phyloP scores from a whole-genome alignment of 2,797 vertebrate genomes.

The Pantherophis alleghaniensis region DNA sequence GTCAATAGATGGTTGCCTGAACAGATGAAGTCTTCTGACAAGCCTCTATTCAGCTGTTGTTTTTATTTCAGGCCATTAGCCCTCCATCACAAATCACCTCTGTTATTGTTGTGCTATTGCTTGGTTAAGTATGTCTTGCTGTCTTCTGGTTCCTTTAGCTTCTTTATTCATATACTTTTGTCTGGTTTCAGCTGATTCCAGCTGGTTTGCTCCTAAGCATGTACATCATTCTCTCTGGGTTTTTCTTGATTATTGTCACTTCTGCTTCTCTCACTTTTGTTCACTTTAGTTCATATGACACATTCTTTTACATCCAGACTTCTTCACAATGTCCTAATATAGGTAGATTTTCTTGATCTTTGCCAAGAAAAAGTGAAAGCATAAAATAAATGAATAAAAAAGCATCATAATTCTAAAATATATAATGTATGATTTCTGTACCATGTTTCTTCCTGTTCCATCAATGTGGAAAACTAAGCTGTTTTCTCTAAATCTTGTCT shows the following conservation, averaged over 20 bases:
- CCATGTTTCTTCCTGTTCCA: background rate
- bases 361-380: background rate
- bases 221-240: background rate
- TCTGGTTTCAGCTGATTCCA: background rate
- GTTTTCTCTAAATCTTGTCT: background rate
- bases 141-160: background rate
- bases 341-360: background rate
- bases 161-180: background rate
- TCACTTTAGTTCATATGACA: background rate
- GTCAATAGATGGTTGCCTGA: background rate
- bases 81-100: background rate
- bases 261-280: background rate
- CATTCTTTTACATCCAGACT: background rate
- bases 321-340: background rate
- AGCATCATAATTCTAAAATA: background rate
- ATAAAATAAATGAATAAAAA: background rate
- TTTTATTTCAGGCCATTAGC: background rate
- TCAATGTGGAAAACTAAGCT: background rate
- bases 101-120: background rate
- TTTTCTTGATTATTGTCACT: background rate
- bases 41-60: background rate
- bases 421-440: background rate
- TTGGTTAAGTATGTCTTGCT: background rate
- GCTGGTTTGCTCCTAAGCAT: background rate
- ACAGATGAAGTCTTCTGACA: background rate